Evolutionary conservation across 2,888 invertebrate genomes (phyloP).

Genomic region (Andrena marginata): DNA sequence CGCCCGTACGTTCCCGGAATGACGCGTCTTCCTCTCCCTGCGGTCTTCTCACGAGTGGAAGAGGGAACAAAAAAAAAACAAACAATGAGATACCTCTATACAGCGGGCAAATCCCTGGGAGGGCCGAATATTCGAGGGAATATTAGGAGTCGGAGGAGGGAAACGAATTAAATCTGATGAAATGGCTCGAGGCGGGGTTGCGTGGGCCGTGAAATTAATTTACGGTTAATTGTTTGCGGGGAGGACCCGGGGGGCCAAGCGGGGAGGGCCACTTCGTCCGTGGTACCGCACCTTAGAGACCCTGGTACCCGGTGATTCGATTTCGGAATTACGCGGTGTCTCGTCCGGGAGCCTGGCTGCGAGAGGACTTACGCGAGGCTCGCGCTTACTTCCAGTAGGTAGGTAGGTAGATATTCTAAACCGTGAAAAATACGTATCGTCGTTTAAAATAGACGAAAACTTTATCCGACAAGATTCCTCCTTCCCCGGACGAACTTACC

Average conservation of each 20-base stretch:
- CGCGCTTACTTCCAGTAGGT: background rate
- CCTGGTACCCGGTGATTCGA: background rate
- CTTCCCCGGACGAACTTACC: too few relatives aligned
- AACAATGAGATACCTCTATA: constrained; percentile 31
- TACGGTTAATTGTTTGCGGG: constrained; percentile 60
- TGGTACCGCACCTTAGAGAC: background rate
- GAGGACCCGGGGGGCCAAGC: background rate
- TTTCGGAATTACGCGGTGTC: constrained; percentile 8
- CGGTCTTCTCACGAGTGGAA: constrained; percentile 51
- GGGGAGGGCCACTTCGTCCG: constrained; percentile 4
- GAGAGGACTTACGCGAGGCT: background rate
- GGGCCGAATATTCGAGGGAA: constrained; percentile 29
- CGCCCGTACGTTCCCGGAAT: constrained; percentile 44
- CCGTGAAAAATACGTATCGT: background rate
- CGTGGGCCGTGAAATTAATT: constrained; percentile 62
- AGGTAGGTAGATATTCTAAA: background rate
- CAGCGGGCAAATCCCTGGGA: constrained; percentile 13
- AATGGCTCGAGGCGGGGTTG: constrained; percentile 27
- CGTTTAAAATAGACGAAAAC: background rate
- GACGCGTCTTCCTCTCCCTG: constrained; percentile 27
- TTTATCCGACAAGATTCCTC: background rate
- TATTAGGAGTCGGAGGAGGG: constrained; percentile 29
- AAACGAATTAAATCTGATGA: constrained; percentile 53
- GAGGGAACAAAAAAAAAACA: background rate
- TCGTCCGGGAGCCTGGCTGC: background rate